Conservation (phyloP, 2,888 invertebrate genomes). For the Drosophila neonasuta region DNA sequence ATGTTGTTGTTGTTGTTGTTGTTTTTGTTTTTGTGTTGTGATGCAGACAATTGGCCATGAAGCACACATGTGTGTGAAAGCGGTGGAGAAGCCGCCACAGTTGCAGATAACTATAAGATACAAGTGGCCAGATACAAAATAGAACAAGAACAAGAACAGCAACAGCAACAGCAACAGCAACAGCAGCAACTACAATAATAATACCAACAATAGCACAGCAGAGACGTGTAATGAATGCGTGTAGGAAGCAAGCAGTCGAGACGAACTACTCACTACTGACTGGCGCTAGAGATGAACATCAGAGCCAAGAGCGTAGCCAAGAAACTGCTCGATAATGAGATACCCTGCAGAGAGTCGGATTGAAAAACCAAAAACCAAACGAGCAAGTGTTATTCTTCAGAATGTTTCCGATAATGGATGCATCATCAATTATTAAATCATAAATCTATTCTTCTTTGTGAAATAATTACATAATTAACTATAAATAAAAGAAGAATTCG, state of each 20-base stretch:
- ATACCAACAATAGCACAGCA: constrained; percentile 24
- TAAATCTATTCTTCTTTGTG: not conserved
- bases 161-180: constrained; percentile 42
- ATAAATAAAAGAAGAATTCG: too few relatives aligned
- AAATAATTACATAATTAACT: too few relatives aligned
- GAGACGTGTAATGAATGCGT: constrained; percentile 55
- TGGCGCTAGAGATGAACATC: constrained; percentile 36
- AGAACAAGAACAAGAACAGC: constrained; percentile 49
- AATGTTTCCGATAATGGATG: too few relatives aligned
- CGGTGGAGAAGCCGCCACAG: constrained; percentile 49
- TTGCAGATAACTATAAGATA: constrained; percentile 59
- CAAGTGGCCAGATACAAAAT: constrained; percentile 72
- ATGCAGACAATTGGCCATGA: constrained; percentile 70
- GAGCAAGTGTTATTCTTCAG: too few relatives aligned
- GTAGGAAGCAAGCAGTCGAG: constrained; percentile 44
- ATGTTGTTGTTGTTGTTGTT: not conserved
- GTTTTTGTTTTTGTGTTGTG: constrained; percentile 11
- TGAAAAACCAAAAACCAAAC: not conserved
- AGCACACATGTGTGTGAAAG: constrained; percentile 58
- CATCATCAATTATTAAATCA: not conserved
- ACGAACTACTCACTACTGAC: constrained; percentile 8
- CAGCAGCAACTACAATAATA: constrained; percentile 35
- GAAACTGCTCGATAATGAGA: not conserved
- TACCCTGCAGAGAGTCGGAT: constrained; percentile 9
- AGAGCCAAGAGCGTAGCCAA: not conserved